These are phyloP conservation scores for Dromococcyx pavoninus DNA, from an alignment of 2,797 vertebrate genomes.

Conservation along the genomic window DNA sequence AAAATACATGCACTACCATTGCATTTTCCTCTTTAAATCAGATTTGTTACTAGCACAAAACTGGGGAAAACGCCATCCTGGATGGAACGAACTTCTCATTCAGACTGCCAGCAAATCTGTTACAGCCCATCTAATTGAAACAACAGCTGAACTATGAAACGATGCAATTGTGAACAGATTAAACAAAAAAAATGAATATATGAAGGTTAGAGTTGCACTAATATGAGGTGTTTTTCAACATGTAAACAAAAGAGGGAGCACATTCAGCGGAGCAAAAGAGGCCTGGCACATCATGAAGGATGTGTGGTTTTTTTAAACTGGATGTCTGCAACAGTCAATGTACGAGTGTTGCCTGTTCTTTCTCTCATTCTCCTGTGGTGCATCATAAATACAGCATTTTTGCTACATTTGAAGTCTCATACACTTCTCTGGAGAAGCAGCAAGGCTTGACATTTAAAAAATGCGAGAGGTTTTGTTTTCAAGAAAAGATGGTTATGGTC, in stretches of 20 bases:
- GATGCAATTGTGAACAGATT: constrained; percentile 4
- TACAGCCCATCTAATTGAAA: neutral
- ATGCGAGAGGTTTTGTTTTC: neutral
- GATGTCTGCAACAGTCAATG: neutral
- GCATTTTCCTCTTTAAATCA: constrained; percentile 2
- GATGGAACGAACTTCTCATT: neutral
- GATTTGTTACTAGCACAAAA: neutral
- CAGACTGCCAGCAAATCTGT: neutral
- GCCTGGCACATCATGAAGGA: neutral
- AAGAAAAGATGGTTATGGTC: neutral
- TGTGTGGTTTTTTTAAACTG: neutral
- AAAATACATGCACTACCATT: neutral
- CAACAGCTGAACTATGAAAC: constrained; percentile 3
- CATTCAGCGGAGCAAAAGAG: neutral
- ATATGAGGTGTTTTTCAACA: neutral
- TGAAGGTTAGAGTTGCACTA: neutral
- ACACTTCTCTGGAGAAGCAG: neutral
- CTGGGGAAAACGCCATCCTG: neutral
- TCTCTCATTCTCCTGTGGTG: neutral
- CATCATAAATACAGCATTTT: neutral
- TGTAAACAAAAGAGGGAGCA: neutral
- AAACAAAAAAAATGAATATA: constrained; percentile 9
- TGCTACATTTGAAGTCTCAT: neutral
- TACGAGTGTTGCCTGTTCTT: neutral
- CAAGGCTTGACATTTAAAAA: neutral